A percentile compares a stretch with the other conserved stretches of the same genome.
Conservation (phyloP, 2,797 vertebrate species). For the Cirrhinus mrigala region DNA sequence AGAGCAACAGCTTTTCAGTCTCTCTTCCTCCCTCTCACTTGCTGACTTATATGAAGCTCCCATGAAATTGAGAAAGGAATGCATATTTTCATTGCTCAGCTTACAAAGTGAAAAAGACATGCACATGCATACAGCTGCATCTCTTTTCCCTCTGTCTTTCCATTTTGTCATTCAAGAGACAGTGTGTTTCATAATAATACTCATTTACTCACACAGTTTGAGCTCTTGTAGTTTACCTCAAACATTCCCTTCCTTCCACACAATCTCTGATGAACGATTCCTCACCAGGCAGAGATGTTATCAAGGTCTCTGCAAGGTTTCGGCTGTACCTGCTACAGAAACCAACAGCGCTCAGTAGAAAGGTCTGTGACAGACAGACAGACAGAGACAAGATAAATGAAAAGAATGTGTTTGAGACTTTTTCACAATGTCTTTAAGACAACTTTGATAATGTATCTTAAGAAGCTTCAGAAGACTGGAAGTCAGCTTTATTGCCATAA, state of each 20-base stretch:
- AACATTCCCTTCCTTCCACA: not conserved
- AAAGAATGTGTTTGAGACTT: not conserved
- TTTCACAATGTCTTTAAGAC: not conserved
- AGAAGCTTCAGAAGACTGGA: not conserved
- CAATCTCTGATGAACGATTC: conserved; percentile 7
- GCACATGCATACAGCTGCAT: not conserved
- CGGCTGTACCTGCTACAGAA: not conserved
- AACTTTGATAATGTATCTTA: not conserved
- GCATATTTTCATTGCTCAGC: not conserved
- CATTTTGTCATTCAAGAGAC: not conserved
- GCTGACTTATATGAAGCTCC: not conserved
- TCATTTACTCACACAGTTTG: conserved; percentile 17
- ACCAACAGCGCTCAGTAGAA: not conserved
- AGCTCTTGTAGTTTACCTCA: not conserved
- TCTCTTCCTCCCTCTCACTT: not conserved
- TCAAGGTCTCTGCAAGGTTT: conserved; percentile 34
- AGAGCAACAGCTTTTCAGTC: conserved; percentile 22
- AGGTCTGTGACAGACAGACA: conserved; percentile 1
- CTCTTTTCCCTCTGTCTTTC: not conserved
- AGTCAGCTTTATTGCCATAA: not conserved
- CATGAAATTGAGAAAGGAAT: not conserved
- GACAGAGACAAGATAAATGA: not conserved
- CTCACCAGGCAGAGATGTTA: not conserved
- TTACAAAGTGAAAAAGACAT: conserved; percentile 20
- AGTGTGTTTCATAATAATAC: not conserved